Percentiles rank a stretch among this genome's conserved stretches.
phyloP scores from a whole-genome alignment of 2,113 vertebrate species.

The Indicator indicator region DNA sequence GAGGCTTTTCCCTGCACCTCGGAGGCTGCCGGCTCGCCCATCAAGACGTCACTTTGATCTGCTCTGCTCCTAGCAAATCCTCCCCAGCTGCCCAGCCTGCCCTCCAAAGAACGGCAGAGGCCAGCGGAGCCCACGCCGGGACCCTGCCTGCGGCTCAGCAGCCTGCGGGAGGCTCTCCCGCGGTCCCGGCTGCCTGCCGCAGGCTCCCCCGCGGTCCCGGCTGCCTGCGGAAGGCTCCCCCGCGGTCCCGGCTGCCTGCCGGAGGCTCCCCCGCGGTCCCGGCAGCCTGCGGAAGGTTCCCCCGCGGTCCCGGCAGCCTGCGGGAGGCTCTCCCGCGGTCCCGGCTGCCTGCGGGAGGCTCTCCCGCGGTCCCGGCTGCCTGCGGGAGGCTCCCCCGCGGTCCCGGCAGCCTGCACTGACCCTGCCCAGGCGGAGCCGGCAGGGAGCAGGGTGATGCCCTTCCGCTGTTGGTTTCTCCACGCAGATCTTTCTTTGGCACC shows the following conservation, averaged over 20 bases:
- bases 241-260: too few relatives aligned
- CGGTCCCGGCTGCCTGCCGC: background rate
- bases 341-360: fast-evolving
- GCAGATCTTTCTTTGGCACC: background rate
- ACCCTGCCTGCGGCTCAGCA: background rate
- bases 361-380: too few relatives aligned
- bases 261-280: too few relatives aligned
- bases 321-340: too few relatives aligned
- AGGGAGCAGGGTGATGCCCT: background rate
- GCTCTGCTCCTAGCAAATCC: background rate
- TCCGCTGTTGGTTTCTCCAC: background rate
- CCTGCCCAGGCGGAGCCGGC: background rate
- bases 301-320: fast-evolving
- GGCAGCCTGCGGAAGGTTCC: background rate
- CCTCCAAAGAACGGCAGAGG: background rate
- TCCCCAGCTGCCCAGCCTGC: background rate
- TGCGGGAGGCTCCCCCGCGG: too few relatives aligned
- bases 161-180: fast-evolving
- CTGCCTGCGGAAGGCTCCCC: too few relatives aligned
- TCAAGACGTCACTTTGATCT: background rate
- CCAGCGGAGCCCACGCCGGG: background rate
- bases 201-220: too few relatives aligned
- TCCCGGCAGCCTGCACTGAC: background rate
- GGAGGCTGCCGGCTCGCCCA: slow-evolving; percentile 23
- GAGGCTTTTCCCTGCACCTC: background rate